phyloP scores from a whole-genome alignment of 2,888 invertebrate species.

The Isotomurus palustris region DNA sequence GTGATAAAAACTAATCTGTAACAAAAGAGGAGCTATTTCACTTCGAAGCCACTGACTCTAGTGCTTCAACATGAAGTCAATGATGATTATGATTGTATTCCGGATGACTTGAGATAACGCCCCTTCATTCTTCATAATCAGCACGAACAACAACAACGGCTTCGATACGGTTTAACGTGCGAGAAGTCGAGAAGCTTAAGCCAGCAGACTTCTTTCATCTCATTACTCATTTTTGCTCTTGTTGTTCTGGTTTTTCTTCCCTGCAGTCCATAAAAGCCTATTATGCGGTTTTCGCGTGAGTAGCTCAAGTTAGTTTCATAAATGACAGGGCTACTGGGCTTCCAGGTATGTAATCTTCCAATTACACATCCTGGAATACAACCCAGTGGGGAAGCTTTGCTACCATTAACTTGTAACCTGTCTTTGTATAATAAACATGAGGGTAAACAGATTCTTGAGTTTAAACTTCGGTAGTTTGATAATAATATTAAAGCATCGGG shows the following conservation, averaged over 20 bases:
- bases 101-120: conserved; percentile 1
- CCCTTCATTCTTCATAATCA: conserved; percentile 11
- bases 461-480: too few relatives aligned
- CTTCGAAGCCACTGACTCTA: background rate
- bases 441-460: too few relatives aligned
- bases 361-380: conserved; percentile 38
- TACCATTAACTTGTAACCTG: too few relatives aligned
- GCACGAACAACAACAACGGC: background rate
- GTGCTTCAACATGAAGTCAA: background rate
- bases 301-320: conserved; percentile 8
- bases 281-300: conserved; percentile 13
- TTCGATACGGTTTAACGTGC: background rate
- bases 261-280: conserved; percentile 7
- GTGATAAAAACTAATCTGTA: too few relatives aligned
- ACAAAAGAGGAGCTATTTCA: background rate
- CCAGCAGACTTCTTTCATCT: background rate
- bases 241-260: conserved; percentile 18
- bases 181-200: too few relatives aligned
- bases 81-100: conserved; percentile 1
- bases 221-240: conserved; percentile 6
- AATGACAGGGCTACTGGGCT: conserved; percentile 33
- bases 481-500: too few relatives aligned
- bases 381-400: conserved; percentile 19
- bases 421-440: too few relatives aligned
- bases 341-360: conserved; percentile 39